Base-by-base conservation (phyloP, 2,888 invertebrate genomes). In the Atethmia centrago region DNA sequence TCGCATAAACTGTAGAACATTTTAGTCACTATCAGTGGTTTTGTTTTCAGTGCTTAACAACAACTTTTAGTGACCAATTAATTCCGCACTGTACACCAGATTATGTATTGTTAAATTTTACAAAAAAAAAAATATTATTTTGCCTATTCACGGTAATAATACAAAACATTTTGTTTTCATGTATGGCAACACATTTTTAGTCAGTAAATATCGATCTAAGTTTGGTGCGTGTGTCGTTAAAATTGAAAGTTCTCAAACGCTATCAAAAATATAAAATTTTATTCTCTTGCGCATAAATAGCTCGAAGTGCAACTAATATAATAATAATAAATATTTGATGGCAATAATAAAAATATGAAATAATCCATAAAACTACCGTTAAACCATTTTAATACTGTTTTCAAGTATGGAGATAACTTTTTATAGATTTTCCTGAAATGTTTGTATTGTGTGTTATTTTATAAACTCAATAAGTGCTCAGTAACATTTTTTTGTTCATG, bases 281-380 rank as follows among this genome's bases (percentile, higher is more conserved):
- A 71, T 28, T n/a, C 28, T 25, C 0, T 1, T 14, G 4, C 47
- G 9, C 42, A 61, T 47, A 74, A 73, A 62, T 47, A 16, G 21
- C 28, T 16, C 10, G 40, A 55, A 65, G 14, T 55, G 40, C 21
- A 59, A 25, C 12, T 28, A 56, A 45, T 66, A 71, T 59, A 47
- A 49, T 53, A 76, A 42, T 42, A 71, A 49, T 63, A 59, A 59
- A 70, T 56, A 49, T n/a, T 72, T 72, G 58, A 71, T 56, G 49
- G 28, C 10, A 31, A 28, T 42, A 49, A 65, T 77, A 77, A 65
- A 69, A 59, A 12, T 28, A n/a, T 56, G 7, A 25, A 55, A 64
- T 61, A 49, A 42, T 64, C 40, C 31, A 77, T 77, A 77, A 77
- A 77, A 49, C 42, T 56, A 51, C 7, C 61, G 36, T 55, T 61